Conservation (phyloP, 2,888 invertebrate genomes). For the Pheosia gnoma region DNA sequence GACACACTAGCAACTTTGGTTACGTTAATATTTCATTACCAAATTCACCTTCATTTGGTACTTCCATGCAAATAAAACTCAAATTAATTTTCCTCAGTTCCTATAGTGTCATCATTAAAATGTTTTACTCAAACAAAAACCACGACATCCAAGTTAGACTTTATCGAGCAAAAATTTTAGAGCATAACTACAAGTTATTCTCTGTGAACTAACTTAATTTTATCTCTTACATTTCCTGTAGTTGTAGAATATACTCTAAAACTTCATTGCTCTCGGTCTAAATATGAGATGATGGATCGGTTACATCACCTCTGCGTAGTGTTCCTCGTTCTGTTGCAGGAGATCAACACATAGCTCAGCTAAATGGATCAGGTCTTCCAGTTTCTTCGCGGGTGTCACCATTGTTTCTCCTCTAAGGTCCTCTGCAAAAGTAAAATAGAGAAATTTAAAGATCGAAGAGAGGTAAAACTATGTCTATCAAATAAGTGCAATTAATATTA, state of each 20-base stretch:
- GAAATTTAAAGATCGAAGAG: no score
- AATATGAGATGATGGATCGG: constrained; percentile 18
- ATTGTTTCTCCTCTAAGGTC: constrained; percentile 92
- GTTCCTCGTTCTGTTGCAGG: constrained; percentile 99
- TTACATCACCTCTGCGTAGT: constrained; percentile 96
- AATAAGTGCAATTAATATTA: no score
- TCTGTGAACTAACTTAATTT: constrained; percentile 2
- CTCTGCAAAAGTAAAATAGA: constrained; percentile 77
- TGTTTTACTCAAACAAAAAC: constrained; percentile 54
- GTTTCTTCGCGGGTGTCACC: constrained; percentile 93
- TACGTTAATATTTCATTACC: no score
- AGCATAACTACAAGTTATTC: constrained; percentile 35
- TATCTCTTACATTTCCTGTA: constrained; percentile 10
- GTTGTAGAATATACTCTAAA: constrained; percentile 42
- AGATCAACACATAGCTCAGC: constrained; percentile 99
- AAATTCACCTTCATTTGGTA: no score
- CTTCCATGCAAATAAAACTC: no score
- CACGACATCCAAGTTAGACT: constrained; percentile 65
- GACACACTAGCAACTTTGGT: no score
- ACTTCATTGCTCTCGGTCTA: constrained; percentile 25
- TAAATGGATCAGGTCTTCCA: constrained; percentile 98
- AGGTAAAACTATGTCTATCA: no score
- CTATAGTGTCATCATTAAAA: constrained; percentile 31
- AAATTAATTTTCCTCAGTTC: no score
- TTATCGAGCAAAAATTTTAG: constrained; percentile 47